Percentiles rank a stretch among this genome's conserved stretches.
Conservation (phyloP, 2,797 vertebrate genomes). For the Hypotaenidia okinawae region DNA sequence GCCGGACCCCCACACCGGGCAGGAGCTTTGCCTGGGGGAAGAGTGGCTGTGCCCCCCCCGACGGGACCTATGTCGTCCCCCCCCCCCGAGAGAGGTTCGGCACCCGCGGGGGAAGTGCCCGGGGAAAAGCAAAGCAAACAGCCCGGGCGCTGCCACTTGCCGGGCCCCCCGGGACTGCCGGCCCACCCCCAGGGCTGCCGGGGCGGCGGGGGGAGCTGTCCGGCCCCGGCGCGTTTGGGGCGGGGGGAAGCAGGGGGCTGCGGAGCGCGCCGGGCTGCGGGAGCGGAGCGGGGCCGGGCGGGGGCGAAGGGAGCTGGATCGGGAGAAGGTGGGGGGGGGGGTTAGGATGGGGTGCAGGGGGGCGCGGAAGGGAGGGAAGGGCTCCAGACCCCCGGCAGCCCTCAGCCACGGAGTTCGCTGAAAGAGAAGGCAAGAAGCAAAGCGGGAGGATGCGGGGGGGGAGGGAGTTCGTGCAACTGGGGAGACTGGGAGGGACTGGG, state of each 20-base stretch:
- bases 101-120: not conserved
- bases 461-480: not conserved
- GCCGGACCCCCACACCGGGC: not conserved
- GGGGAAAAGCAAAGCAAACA: not conserved
- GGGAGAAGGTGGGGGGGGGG: too few species aligned
- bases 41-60: not conserved
- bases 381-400: not conserved
- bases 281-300: not conserved
- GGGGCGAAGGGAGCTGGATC: not conserved
- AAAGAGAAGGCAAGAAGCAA: not conserved
- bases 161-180: too few species aligned
- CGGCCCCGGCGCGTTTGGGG: too few species aligned
- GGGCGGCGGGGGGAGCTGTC: too few species aligned
- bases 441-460: too few species aligned
- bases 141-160: conserved; percentile 10
- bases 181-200: too few species aligned
- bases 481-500: not conserved
- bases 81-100: not conserved
- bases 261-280: not conserved
- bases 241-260: not conserved
- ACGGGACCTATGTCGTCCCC: not conserved
- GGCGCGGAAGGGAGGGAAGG: not conserved
- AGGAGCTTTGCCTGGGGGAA: not conserved
- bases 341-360: too few species aligned
- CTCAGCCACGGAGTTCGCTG: not conserved